Evolutionary conservation across 2,888 invertebrate genomes (phyloP).

Genomic region (Mesopsocus fuscifrons): DNA sequence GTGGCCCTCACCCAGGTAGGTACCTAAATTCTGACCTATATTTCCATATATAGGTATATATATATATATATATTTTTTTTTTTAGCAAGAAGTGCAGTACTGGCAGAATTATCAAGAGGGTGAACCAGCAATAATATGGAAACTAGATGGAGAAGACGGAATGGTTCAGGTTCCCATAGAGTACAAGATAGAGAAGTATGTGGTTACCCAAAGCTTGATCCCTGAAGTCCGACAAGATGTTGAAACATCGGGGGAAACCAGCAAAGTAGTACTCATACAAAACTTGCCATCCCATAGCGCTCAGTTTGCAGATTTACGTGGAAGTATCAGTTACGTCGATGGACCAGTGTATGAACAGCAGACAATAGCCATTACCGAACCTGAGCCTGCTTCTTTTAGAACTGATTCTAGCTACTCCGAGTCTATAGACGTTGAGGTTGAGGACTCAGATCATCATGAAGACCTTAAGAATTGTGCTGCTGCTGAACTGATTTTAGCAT

Average conservation of each 20-base stretch:
- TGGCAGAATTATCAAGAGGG: conserved; percentile 10
- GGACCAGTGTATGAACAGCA: neutral
- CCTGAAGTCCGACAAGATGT: neutral
- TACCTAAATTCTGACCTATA: too few relatives aligned
- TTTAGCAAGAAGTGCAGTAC: conserved; percentile 22
- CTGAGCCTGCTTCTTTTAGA: conserved; percentile 18
- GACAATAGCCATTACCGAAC: neutral
- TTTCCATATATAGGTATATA: too few relatives aligned
- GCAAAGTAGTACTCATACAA: neutral
- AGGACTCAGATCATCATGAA: conserved; percentile 10
- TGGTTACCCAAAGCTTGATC: neutral
- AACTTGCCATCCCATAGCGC: neutral
- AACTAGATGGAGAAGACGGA: conserved; percentile 9
- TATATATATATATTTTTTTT: too few relatives aligned
- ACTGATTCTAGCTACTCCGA: conserved; percentile 9
- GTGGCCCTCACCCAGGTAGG: too few relatives aligned
- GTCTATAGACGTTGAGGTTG: conserved; percentile 9
- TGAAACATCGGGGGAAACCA: neutral
- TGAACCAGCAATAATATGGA: neutral
- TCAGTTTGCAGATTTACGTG: too few relatives aligned
- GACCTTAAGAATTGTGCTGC: too few relatives aligned
- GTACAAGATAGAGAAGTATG: neutral
- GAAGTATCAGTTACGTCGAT: neutral
- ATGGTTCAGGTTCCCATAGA: neutral
- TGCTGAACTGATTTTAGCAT: too few relatives aligned